phyloP scores from a whole-genome alignment of 2,113 vertebrate genomes.

The Gasterosteus nipponicus region DNA sequence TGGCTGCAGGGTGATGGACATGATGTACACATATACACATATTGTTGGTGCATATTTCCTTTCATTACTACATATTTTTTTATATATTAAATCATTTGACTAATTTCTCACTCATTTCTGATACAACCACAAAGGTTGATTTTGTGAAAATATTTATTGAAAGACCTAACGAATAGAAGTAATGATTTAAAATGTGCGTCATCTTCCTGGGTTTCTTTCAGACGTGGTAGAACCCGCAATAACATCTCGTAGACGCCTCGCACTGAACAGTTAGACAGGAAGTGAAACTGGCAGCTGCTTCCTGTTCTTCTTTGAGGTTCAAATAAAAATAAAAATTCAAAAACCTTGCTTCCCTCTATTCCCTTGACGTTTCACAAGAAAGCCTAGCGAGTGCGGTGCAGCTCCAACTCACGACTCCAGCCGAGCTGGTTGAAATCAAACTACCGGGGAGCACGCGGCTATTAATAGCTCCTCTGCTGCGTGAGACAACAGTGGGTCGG shows the following conservation, averaged over 20 bases:
- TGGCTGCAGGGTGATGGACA: slow-evolving; percentile 63
- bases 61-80: not conserved
- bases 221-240: slow-evolving; percentile 6
- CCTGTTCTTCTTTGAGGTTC: slow-evolving; percentile 48
- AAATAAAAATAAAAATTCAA: not conserved
- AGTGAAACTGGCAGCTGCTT: slow-evolving; percentile 65
- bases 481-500: slow-evolving; percentile 61
- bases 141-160: not conserved
- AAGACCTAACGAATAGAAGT: not conserved
- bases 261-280: slow-evolving; percentile 39
- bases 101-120: not conserved
- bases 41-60: too few relatives aligned
- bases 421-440: slow-evolving; percentile 69
- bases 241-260: not conserved
- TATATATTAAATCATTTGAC: not conserved
- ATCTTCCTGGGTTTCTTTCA: not conserved
- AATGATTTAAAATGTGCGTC: not conserved
- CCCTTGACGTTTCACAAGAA: slow-evolving; percentile 26
- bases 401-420: slow-evolving; percentile 68
- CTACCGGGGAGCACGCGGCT: slow-evolving; percentile 61
- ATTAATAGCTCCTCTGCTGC: slow-evolving; percentile 69
- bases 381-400: slow-evolving; percentile 43
- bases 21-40: not conserved
- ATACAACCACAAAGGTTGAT: not conserved
- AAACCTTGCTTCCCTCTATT: slow-evolving; percentile 27